Evolutionary conservation across 2,113 vertebrate species (phyloP).

Genomic region (Speoplatyrhinus poulsoni): DNA sequence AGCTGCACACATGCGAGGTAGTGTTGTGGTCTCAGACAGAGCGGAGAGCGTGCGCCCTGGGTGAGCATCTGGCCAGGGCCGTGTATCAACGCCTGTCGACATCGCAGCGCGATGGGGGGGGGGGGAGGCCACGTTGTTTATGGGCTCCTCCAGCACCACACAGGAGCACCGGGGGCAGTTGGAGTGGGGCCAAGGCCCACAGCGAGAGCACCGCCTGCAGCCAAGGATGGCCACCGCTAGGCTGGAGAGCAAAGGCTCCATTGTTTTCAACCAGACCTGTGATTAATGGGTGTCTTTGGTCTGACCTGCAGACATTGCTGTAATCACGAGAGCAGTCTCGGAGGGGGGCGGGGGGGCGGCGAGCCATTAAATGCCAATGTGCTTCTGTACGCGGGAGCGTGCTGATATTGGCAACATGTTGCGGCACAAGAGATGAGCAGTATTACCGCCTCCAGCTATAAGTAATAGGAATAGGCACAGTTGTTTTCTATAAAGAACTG

Average conservation of each 20-base stretch:
- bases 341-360: conserved; percentile 28
- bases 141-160: conserved; percentile 34
- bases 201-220: conserved; percentile 50
- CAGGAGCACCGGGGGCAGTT: conserved; percentile 42
- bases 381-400: conserved; percentile 4
- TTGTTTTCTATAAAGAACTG: not conserved
- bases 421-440: conserved; percentile 13
- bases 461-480: not conserved
- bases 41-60: conserved; percentile 30
- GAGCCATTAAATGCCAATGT: conserved; percentile 32
- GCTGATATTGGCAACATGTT: conserved; percentile 23
- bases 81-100: conserved; percentile 57
- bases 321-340: conserved; percentile 47
- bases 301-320: conserved; percentile 39
- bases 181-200: conserved; percentile 51
- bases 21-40: too few relatives aligned
- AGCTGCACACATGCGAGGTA: too few relatives aligned
- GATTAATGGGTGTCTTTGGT: conserved; percentile 60
- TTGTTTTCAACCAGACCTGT: conserved; percentile 47
- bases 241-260: conserved; percentile 40
- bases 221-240: conserved; percentile 55
- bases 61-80: conserved; percentile 39
- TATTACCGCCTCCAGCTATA: conserved; percentile 15
- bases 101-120: conserved; percentile 16
- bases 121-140: conserved; percentile 53